These are phyloP conservation scores for Drosophila prostipennis DNA, from an alignment of 2,888 invertebrate genomes.

Conservation along the genomic window DNA sequence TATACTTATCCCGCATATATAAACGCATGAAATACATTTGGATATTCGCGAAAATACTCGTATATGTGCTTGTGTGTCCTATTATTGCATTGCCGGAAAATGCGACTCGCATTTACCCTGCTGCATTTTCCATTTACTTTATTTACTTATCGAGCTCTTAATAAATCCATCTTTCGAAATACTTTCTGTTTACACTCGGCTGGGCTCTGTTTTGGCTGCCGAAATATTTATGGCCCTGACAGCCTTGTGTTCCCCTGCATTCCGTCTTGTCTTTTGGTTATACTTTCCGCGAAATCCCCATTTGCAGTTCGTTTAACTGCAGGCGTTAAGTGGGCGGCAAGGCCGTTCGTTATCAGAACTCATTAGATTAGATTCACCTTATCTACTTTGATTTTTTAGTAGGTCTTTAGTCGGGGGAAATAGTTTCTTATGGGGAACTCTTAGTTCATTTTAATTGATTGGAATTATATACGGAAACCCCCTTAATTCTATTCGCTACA, in stretches of 20 bases:
- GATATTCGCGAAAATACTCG: background rate
- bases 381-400: background rate
- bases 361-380: slow-evolving; percentile 8
- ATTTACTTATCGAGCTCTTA: slow-evolving; percentile 34
- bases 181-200: slow-evolving; percentile 22
- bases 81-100: slow-evolving; percentile 31
- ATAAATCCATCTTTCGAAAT: slow-evolving; percentile 28
- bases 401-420: background rate
- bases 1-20: slow-evolving; percentile 22
- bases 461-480: slow-evolving; percentile 3
- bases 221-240: slow-evolving; percentile 36
- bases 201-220: slow-evolving; percentile 8
- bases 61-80: slow-evolving; percentile 14
- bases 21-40: background rate
- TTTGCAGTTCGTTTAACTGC: slow-evolving; percentile 31
- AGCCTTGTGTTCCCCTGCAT: slow-evolving; percentile 4
- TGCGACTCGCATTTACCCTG: slow-evolving; percentile 26
- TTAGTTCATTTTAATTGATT: background rate
- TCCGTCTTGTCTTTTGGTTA: background rate
- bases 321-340: slow-evolving; percentile 8
- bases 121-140: slow-evolving; percentile 25
- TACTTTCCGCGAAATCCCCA: slow-evolving; percentile 2
- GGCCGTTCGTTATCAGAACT: slow-evolving; percentile 22
- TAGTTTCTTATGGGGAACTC: background rate
- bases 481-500: background rate